Base-by-base conservation (phyloP, 2,888 invertebrate species). In the Argyresthia goedartella region DNA sequence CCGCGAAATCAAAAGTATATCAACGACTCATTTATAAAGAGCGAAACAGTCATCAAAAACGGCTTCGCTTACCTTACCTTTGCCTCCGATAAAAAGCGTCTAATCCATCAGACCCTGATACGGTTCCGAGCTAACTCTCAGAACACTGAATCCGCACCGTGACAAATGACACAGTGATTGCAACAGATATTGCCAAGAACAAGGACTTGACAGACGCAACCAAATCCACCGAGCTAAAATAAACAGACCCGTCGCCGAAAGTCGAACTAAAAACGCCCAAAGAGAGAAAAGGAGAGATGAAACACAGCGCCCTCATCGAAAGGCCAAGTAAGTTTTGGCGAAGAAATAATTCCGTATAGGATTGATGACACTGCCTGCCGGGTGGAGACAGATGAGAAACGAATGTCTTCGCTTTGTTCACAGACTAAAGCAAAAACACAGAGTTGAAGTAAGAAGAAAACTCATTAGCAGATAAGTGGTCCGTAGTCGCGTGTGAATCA, bases 151-250 rank as follows among this genome's bases (percentile, higher is more conserved):
- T 68, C 64, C 66, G 60, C 61, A 67, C 67, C 59, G 77, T 81
- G 85, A 85, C 84, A 84, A 84, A 85, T 80, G 80, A 69, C 69
- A 62, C 71, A 69, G 78, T 84, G 81, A 85, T 84, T 82, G 84
- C 71, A 67, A 63, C 60, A 65, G 67, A 71, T 74, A 71, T 65
- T 71, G 66, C 62, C 64, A 66, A 65, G 70, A 71, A 70, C 71
- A 73, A 70, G 43, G 39, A 51, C 44, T 51, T 51, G 50, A 44
- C 50, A 44, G 44, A 33, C 50, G 50, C 44, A 51, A 42, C 16
- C 42, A 51, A 44, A 43, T 35, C 39, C 25, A 39, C 25, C 16
- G n/a, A 25, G 15, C 49, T 36, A 49, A 16, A 11, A 1, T 7
- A 8, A 15, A 8, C 25, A n/a, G 50, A 42, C 9, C 41, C 8